Percentiles rank a stretch among this genome's conserved stretches.
Conservation (phyloP, 2,888 invertebrate genomes). For the Noctua comes region DNA sequence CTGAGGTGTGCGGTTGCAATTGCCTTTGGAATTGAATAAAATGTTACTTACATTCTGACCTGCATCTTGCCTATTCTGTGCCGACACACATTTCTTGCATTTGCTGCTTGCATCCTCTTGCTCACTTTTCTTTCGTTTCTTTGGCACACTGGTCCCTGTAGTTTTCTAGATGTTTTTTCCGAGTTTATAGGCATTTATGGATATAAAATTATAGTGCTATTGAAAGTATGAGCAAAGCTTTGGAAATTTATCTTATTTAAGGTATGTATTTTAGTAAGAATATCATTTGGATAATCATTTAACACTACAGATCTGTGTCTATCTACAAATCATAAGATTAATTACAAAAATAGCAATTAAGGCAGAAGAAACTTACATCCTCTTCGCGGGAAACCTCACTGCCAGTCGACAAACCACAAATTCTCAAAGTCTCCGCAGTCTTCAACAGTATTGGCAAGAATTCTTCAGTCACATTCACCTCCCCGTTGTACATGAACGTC, state of each 20-base stretch:
- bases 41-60: conserved; percentile 75
- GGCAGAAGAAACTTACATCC: conserved; percentile 74
- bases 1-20: background rate
- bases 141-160: conserved; percentile 72
- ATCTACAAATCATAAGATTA: background rate
- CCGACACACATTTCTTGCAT: conserved; percentile 74
- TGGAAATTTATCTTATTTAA: background rate
- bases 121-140: conserved; percentile 86
- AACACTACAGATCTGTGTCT: background rate
- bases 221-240: background rate
- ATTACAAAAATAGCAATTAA: background rate
- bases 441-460: conserved; percentile 92
- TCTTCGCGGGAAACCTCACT: conserved; percentile 84
- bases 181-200: background rate
- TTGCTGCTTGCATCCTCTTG: conserved; percentile 81
- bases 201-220: background rate
- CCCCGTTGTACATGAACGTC: conserved; percentile 94
- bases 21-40: background rate
- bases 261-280: background rate
- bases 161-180: conserved; percentile 75
- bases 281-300: background rate
- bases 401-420: conserved; percentile 92
- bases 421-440: conserved; percentile 92
- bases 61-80: conserved; percentile 64
- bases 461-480: conserved; percentile 93